A percentile compares a stretch with the other conserved stretches of the same genome.
These are phyloP conservation scores for Chesias legatella DNA, from an alignment of 2,888 invertebrate genomes.

Conservation along the genomic window DNA sequence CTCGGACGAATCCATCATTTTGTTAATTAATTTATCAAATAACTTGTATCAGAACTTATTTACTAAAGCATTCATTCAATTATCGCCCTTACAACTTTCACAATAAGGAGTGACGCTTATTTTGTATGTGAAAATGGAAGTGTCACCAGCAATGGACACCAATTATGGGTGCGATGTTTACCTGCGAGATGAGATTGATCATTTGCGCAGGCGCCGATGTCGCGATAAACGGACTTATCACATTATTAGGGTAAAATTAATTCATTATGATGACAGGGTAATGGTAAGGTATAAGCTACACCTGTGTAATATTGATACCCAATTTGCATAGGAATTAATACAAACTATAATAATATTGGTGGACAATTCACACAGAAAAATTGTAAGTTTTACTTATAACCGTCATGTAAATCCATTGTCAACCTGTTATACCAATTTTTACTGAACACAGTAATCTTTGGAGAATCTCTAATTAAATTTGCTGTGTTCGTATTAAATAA, in stretches of 20 bases:
- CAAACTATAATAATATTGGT: too few relatives aligned
- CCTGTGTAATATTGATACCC: too few relatives aligned
- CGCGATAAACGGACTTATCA: conserved; percentile 30
- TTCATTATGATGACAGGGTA: conserved; percentile 2
- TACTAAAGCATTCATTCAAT: conserved; percentile 16
- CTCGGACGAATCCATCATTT: conserved; percentile 50
- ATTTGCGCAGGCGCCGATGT: conserved; percentile 47
- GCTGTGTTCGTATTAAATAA: too few relatives aligned
- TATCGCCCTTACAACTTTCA: conserved; percentile 20
- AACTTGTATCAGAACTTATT: conserved; percentile 21
- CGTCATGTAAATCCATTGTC: too few relatives aligned
- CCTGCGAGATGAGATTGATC: conserved; percentile 50
- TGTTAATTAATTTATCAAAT: conserved; percentile 53
- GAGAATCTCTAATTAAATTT: too few relatives aligned
- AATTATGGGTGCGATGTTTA: conserved; percentile 46
- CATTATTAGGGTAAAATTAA: conserved; percentile 13
- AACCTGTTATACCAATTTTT: too few relatives aligned
- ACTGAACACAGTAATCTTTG: too few relatives aligned
- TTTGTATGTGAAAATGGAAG: conserved; percentile 15
- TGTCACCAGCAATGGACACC: conserved; percentile 39
- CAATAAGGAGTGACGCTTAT: conserved; percentile 6
- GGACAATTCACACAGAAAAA: too few relatives aligned
- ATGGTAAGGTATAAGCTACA: background rate
- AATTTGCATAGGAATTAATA: too few relatives aligned
- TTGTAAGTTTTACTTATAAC: too few relatives aligned